Conservation (phyloP, 2,888 invertebrate species). For the Drosophila subsilvestris region DNA sequence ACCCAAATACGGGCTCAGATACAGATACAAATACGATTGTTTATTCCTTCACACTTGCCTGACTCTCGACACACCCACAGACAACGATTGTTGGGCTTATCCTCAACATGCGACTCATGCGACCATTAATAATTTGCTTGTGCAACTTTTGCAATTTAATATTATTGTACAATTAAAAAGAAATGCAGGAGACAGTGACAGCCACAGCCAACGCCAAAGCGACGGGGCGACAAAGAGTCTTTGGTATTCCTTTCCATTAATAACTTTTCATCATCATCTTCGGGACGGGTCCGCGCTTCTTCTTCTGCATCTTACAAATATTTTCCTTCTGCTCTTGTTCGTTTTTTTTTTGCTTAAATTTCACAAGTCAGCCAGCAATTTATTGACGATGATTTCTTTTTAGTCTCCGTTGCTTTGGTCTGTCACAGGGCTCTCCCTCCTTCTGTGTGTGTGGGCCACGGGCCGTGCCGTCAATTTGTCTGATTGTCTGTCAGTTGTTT, state of each 20-base stretch:
- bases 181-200: slow-evolving; percentile 48
- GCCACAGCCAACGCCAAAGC: neutral
- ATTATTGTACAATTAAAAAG: slow-evolving; percentile 70
- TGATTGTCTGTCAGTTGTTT: slow-evolving; percentile 57
- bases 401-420: slow-evolving; percentile 9
- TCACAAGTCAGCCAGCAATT: slow-evolving; percentile 53
- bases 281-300: neutral
- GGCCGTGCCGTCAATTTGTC: slow-evolving; percentile 55
- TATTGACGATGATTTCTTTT: slow-evolving; percentile 63
- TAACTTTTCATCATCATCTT: slow-evolving; percentile 26
- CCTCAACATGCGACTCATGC: slow-evolving; percentile 50
- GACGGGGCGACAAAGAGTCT: slow-evolving; percentile 50
- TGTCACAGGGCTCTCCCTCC: slow-evolving; percentile 3
- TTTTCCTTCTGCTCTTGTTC: slow-evolving; percentile 1
- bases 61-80: slow-evolving; percentile 63
- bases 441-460: slow-evolving; percentile 55
- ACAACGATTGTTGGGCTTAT: slow-evolving; percentile 45
- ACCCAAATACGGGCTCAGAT: slow-evolving; percentile 42
- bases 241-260: slow-evolving; percentile 39
- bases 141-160: slow-evolving; percentile 66
- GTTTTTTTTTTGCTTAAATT: slow-evolving; percentile 44
- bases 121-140: slow-evolving; percentile 59
- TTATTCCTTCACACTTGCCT: slow-evolving; percentile 60
- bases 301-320: neutral
- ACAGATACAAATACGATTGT: slow-evolving; percentile 39